Evolutionary conservation across 2,797 vertebrate species (phyloP).

Genomic region (Thalassophryne amazonica): DNA sequence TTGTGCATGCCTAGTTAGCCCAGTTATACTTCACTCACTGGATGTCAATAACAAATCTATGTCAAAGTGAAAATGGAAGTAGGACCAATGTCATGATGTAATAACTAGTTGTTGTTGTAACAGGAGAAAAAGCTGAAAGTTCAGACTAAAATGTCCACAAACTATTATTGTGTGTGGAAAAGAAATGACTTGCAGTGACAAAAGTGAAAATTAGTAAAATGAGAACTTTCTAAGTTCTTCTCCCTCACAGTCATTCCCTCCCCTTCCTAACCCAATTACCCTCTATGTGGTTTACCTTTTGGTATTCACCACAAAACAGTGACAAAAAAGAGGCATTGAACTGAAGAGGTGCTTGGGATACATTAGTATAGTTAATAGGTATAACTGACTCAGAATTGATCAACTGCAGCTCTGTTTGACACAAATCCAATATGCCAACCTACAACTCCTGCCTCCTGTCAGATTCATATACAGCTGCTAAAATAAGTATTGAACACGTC

Average conservation of each 20-base stretch:
- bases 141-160: neutral
- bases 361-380: too few species aligned
- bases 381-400: slow-evolving; percentile 18
- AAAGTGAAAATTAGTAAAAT: slow-evolving; percentile 29
- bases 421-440: slow-evolving; percentile 15
- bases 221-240: slow-evolving; percentile 21
- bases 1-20: neutral
- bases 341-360: neutral
- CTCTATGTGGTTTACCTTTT: neutral
- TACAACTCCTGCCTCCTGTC: neutral
- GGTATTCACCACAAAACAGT: neutral
- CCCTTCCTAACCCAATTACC: neutral
- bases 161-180: neutral
- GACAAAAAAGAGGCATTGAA: neutral
- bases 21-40: slow-evolving; percentile 3
- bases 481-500: too few species aligned
- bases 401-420: slow-evolving; percentile 5
- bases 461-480: slow-evolving; percentile 14
- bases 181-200: neutral
- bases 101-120: neutral
- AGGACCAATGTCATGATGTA: slow-evolving; percentile 5
- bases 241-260: slow-evolving; percentile 2
- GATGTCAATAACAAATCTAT: slow-evolving; percentile 15
- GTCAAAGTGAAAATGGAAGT: slow-evolving; percentile 10
- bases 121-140: neutral